Percentiles rank a stretch among this genome's conserved stretches.
phyloP scores from a whole-genome alignment of 2,113 vertebrate species.

The Ptyas mucosa region DNA sequence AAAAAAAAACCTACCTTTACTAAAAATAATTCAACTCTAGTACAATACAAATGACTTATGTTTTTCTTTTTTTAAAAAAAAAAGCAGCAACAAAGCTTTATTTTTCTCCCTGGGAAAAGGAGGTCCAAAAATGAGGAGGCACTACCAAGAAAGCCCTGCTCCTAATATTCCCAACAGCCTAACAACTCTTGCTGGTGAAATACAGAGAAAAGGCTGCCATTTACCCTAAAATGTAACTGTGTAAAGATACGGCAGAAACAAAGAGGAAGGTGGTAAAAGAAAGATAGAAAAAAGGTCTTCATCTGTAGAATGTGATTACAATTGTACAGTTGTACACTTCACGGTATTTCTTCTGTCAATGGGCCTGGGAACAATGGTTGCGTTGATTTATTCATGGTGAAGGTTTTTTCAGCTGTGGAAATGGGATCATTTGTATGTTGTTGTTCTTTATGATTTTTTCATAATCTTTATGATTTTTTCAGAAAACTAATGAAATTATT shows the following conservation, averaged over 20 bases:
- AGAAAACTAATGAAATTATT: not conserved
- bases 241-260: not conserved
- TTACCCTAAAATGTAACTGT: not conserved
- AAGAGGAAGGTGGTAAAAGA: not conserved
- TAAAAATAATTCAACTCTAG: not conserved
- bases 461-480: not conserved
- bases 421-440: not conserved
- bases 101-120: not conserved
- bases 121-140: not conserved
- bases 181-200: not conserved
- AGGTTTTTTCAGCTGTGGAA: not conserved
- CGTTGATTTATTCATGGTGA: not conserved
- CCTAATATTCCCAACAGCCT: not conserved
- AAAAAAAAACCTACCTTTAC: not conserved
- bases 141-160: not conserved
- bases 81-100: not conserved
- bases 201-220: not conserved
- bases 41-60: not conserved
- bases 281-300: not conserved
- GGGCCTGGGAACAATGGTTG: not conserved
- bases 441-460: not conserved
- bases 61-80: not conserved
- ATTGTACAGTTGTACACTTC: not conserved
- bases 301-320: not conserved
- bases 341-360: not conserved